Evolutionary conservation across 1,140 invertebrate genomes (phyloP).

Genomic region (Polyergus mexicanus): DNA sequence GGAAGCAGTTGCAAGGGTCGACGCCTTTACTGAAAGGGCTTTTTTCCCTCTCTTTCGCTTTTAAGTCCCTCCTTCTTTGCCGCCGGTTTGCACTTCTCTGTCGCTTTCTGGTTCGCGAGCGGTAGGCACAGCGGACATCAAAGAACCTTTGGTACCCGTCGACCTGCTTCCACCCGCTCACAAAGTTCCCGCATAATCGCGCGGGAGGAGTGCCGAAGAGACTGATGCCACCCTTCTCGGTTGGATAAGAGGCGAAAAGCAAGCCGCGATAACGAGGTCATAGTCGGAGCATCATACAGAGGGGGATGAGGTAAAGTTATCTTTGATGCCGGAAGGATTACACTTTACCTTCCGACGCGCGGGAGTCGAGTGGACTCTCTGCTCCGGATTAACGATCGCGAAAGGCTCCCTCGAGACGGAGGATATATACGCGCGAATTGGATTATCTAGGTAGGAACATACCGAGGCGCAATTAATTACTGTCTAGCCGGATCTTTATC

Average conservation of each 20-base stretch:
- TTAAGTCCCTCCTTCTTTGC: constrained; percentile 38
- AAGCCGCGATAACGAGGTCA: constrained; percentile 69
- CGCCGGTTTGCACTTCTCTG: constrained; percentile 33
- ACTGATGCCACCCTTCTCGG: constrained; percentile 12
- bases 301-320: constrained; percentile 33
- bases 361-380: background rate
- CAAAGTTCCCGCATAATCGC: constrained; percentile 69
- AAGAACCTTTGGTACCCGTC: constrained; percentile 73
- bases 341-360: constrained; percentile 13
- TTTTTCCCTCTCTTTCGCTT: constrained; percentile 68
- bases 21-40: constrained; percentile 81
- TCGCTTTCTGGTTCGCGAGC: constrained; percentile 88
- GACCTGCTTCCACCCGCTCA: constrained; percentile 53
- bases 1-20: constrained; percentile 82
- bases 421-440: constrained; percentile 10
- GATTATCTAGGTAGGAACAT: constrained; percentile 27
- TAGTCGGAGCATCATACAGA: background rate
- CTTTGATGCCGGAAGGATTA: constrained; percentile 58
- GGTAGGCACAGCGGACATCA: constrained; percentile 91
- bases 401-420: constrained; percentile 16
- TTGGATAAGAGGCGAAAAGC: constrained; percentile 52
- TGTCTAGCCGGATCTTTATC: constrained; percentile 36
- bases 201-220: constrained; percentile 45
- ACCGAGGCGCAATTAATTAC: constrained; percentile 42
- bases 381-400: constrained; percentile 38